Evolutionary conservation across 2,113 vertebrate species (phyloP), one percentile per base, ranked within the genome.

Genomic region (Rhombomys opimus): DNA sequence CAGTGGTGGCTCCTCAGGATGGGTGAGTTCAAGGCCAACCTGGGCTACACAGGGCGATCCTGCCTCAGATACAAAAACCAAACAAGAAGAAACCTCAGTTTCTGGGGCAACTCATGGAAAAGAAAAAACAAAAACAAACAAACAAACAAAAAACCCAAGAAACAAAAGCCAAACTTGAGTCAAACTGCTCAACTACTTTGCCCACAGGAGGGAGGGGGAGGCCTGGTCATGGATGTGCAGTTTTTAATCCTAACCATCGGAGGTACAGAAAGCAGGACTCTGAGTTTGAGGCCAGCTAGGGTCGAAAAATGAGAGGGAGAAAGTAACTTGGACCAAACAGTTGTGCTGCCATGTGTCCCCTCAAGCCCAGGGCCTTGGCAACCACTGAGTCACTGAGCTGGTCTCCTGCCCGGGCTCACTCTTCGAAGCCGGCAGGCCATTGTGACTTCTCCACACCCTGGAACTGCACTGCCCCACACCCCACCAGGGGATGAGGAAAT

Each of bases 391-490:
- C 81, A 14, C 81, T 17, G 7, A 67, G 23, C 81, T 68, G 27
- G 41, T 67, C 41, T 63, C 27, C 63, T 32, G 32, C 84, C 63
- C 63, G 61, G 50, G 6, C 18, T 46, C 65, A 68, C 50, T 87
- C 75, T 81, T 63, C 65, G 32, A 59, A 89, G 30, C 8, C 65
- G 59, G 59, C 59, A 63, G 8, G 23, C 73, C 65, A n/a, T 65
- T 81, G 54, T 95, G 90, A 78, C 41, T 61, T 94, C n/a, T 88
- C 92, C 35, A 76, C 10, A 81, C 72, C 54, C 38, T 63, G 38
- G 67, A 91, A 38, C 80, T 72, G 35, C 22, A 17, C 50, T 46
- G 32, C 30, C 52, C 46, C 7, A 1, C 8, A 23, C 72, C 0
- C 57, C 35, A 13, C 61, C 11, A 52, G 84, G 13, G 10, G 63